These are phyloP conservation scores for Zalophus californianus DNA, from an alignment of 2,797 vertebrate genomes.

Conservation along the genomic window DNA sequence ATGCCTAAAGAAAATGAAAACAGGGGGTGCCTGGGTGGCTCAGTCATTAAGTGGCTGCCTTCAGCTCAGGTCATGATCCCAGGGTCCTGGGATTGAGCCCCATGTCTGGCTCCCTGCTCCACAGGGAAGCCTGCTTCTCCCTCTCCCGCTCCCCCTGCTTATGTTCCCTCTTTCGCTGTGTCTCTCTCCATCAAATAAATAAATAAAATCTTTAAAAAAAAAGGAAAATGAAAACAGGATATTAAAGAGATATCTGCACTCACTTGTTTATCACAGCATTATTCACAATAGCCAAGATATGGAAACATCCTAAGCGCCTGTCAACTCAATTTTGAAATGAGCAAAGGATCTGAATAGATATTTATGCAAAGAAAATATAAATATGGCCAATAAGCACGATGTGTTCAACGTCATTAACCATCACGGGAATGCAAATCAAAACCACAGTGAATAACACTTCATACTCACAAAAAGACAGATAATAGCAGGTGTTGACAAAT, in stretches of 20 bases:
- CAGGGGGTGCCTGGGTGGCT: too few species aligned
- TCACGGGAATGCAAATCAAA: conserved; percentile 33
- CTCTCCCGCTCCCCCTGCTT: too few species aligned
- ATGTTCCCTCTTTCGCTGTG: too few species aligned
- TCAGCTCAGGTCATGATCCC: too few species aligned
- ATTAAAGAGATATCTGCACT: background rate
- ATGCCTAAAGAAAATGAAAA: background rate
- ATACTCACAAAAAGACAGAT: background rate
- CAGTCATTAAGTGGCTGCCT: too few species aligned
- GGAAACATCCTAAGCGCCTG: background rate
- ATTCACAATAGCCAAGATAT: background rate
- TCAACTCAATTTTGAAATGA: background rate
- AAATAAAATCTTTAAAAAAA: too few species aligned
- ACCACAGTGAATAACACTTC: background rate
- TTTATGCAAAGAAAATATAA: background rate
- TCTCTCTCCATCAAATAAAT: too few species aligned
- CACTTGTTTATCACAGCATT: background rate
- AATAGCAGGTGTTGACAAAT: background rate
- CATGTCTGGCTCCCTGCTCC: too few species aligned
- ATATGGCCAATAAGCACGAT: background rate
- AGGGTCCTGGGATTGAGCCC: too few species aligned
- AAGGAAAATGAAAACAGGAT: background rate
- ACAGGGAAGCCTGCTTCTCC: too few species aligned
- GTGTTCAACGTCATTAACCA: background rate
- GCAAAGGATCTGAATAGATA: background rate